Evolutionary conservation across 2,888 invertebrate genomes (phyloP).

Genomic region (Melanophora roralis): DNA sequence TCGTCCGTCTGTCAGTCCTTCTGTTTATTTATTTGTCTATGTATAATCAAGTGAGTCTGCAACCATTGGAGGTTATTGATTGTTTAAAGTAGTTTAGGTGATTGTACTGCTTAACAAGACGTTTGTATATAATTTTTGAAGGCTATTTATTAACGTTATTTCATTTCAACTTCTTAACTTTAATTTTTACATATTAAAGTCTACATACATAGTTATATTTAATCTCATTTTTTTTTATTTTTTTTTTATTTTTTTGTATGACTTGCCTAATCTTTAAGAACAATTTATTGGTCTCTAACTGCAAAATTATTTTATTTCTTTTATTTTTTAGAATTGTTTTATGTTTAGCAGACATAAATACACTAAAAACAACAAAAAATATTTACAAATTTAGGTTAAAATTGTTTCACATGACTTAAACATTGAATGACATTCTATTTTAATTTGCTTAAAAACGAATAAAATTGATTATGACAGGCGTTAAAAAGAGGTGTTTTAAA

Average conservation of each 20-base stretch:
- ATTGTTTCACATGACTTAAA: conserved; percentile 59
- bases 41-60: neutral
- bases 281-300: conserved; percentile 38
- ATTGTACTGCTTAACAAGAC: conserved; percentile 64
- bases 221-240: too few relatives aligned
- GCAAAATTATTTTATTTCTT: conserved; percentile 4
- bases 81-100: conserved; percentile 52
- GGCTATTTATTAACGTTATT: conserved; percentile 43
- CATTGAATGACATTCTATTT: conserved; percentile 58
- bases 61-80: conserved; percentile 62
- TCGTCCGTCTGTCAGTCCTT: neutral
- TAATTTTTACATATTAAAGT: conserved; percentile 52
- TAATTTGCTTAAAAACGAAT: conserved; percentile 42
- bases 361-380: neutral
- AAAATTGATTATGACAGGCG: conserved; percentile 60
- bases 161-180: neutral
- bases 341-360: too few relatives aligned
- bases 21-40: neutral
- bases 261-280: conserved; percentile 31
- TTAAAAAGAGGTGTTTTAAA: conserved; percentile 61
- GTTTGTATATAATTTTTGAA: conserved; percentile 49
- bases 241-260: conserved; percentile 8
- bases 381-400: conserved; percentile 56
- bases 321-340: neutral
- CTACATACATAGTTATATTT: too few relatives aligned